Conservation (phyloP, 2,797 vertebrate species). For the Clarias pachynema region DNA sequence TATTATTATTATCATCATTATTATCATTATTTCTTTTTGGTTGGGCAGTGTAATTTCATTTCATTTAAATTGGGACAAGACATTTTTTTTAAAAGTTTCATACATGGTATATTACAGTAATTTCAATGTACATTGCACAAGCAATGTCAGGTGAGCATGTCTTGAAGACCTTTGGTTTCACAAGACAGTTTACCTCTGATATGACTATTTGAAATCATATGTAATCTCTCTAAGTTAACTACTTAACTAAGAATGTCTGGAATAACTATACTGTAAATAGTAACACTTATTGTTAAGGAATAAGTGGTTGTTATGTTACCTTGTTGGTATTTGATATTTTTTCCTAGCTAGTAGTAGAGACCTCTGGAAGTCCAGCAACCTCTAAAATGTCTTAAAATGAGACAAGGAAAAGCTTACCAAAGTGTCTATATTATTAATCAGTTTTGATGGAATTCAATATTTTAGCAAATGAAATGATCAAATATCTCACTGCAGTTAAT, state of each 20-base stretch:
- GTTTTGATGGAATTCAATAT: background rate
- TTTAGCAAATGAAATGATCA: background rate
- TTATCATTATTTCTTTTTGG: too few species aligned
- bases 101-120: background rate
- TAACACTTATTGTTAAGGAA: background rate
- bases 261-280: background rate
- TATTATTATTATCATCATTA: too few species aligned
- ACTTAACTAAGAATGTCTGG: background rate
- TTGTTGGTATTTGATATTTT: background rate
- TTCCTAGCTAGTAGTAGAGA: background rate
- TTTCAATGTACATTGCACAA: background rate
- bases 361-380: background rate
- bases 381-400: background rate
- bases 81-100: too few species aligned
- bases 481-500: background rate
- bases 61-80: background rate
- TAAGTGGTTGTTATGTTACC: background rate
- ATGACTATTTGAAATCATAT: background rate
- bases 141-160: background rate
- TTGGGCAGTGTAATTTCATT: too few species aligned
- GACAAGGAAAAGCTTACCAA: background rate
- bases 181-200: background rate
- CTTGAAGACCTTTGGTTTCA: background rate
- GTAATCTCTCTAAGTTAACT: background rate
- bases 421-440: background rate